Conservation (phyloP, 2,113 vertebrate genomes). For the Oceanites oceanicus region DNA sequence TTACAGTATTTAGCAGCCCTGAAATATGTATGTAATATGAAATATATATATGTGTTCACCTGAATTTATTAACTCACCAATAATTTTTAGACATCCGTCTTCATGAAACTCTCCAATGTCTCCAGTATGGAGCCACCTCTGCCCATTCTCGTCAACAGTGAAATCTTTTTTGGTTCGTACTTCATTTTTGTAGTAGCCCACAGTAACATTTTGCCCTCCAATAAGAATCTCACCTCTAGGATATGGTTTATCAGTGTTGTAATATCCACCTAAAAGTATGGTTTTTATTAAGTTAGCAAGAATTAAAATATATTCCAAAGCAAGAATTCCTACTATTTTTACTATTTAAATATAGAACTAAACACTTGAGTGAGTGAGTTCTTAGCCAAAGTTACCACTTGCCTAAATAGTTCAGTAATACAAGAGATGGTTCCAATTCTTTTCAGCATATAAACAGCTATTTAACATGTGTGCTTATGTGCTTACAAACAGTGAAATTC, state of each 20-base stretch:
- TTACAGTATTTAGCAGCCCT: neutral
- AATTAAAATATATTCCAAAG: neutral
- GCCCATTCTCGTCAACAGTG: slow-evolving; percentile 85
- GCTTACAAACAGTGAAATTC: neutral
- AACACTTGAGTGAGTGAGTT: neutral
- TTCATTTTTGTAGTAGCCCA: slow-evolving; percentile 95
- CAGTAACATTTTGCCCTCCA: slow-evolving; percentile 90
- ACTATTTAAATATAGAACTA: neutral
- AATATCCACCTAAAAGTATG: slow-evolving; percentile 83
- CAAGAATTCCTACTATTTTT: neutral
- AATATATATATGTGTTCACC: fast-evolving
- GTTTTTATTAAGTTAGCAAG: neutral
- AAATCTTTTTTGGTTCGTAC: slow-evolving; percentile 84
- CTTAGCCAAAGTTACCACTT: neutral
- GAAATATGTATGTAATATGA: no score
- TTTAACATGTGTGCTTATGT: neutral
- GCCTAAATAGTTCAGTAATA: neutral
- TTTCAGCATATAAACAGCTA: neutral
- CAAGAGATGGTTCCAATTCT: neutral
- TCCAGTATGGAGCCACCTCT: slow-evolving; percentile 94
- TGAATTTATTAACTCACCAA: slow-evolving; percentile 79
- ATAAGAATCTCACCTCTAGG: slow-evolving; percentile 94
- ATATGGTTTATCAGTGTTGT: slow-evolving; percentile 86
- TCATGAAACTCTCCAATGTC: slow-evolving; percentile 92
- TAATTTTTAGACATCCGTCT: slow-evolving; percentile 94